Evolutionary conservation across 1,140 invertebrate species (phyloP).

Genomic region (Atta texana): DNA sequence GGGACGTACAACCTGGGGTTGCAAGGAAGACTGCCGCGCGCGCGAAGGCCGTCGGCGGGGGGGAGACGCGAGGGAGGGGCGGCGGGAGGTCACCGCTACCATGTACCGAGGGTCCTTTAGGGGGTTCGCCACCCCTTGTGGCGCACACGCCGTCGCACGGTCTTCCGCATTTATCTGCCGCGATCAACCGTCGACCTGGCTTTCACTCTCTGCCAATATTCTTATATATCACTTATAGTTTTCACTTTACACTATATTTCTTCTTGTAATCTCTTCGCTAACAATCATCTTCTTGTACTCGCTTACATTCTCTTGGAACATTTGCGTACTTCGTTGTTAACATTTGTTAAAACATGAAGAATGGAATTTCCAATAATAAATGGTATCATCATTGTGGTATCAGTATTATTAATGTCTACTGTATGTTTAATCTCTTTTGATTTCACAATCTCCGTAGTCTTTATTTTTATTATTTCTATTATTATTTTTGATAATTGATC

Average conservation of each 20-base stretch:
- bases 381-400: not conserved
- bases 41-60: slow-evolving; percentile 62
- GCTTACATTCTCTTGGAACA: not conserved
- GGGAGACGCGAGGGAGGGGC: slow-evolving; percentile 66
- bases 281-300: not conserved
- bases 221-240: not conserved
- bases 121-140: slow-evolving; percentile 81
- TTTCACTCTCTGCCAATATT: slow-evolving; percentile 14
- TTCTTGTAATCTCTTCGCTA: not conserved
- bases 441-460: not conserved
- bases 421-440: not conserved
- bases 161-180: slow-evolving; percentile 66
- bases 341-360: not conserved
- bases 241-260: not conserved
- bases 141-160: slow-evolving; percentile 57
- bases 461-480: not conserved
- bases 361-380: not conserved
- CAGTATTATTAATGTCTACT: not conserved
- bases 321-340: not conserved
- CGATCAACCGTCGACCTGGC: slow-evolving; percentile 36
- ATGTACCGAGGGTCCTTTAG: slow-evolving; percentile 78
- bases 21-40: slow-evolving; percentile 73
- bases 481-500: not conserved
- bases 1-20: slow-evolving; percentile 66
- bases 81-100: slow-evolving; percentile 78